phyloP scores from a whole-genome alignment of 2,797 vertebrate genomes.

The Xenopus petersii region DNA sequence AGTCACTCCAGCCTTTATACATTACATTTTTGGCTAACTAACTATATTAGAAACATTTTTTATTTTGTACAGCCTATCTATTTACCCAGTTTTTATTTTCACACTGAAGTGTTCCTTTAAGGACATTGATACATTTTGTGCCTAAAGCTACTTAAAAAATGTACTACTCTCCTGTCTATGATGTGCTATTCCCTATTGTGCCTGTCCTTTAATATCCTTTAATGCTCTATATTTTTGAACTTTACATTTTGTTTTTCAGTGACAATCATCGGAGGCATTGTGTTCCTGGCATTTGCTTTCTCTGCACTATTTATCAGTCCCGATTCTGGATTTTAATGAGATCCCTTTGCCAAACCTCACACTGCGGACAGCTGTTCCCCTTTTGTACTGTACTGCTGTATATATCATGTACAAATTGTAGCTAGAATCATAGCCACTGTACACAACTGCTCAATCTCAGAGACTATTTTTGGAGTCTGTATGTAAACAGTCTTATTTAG shows the following conservation, averaged over 20 bases:
- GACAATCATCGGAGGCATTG: constrained; percentile 95
- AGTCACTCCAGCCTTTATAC: too few relatives aligned
- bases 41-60: too few relatives aligned
- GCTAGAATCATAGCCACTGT: constrained; percentile 41
- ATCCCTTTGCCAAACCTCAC: constrained; percentile 31
- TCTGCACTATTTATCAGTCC: constrained; percentile 98
- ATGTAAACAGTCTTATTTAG: constrained; percentile 50
- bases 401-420: constrained; percentile 68
- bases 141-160: too few relatives aligned
- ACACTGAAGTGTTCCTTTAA: too few relatives aligned
- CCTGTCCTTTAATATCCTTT: too few relatives aligned
- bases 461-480: constrained; percentile 64
- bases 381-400: constrained; percentile 59
- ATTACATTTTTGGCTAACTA: too few relatives aligned
- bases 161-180: too few relatives aligned
- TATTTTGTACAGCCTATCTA: too few relatives aligned
- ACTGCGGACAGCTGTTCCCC: constrained; percentile 50
- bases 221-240: too few relatives aligned
- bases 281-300: constrained; percentile 94
- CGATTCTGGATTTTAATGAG: constrained; percentile 82
- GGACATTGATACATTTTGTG: too few relatives aligned
- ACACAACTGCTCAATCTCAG: constrained; percentile 56
- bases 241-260: constrained; percentile 66
- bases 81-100: too few relatives aligned
- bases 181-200: too few relatives aligned